Evolutionary conservation across 2,888 invertebrate species (phyloP).

Genomic region (Platerodrilus igneus): DNA sequence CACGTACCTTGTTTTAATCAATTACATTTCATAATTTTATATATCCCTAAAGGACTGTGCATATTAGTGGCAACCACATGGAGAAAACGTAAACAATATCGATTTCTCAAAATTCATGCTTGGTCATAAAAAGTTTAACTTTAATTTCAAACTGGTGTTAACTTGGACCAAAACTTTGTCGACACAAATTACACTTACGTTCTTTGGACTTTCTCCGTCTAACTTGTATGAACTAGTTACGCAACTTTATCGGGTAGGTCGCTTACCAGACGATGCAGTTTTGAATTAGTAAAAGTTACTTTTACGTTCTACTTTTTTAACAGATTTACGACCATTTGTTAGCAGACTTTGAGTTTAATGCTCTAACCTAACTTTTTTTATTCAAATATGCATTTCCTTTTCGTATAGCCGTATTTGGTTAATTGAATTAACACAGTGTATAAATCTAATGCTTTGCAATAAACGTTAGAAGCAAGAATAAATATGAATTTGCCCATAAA

Average conservation of each 20-base stretch:
- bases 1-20: conserved; percentile 15
- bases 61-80: conserved; percentile 13
- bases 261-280: conserved; percentile 38
- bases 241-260: conserved; percentile 47
- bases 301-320: conserved; percentile 22
- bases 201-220: conserved; percentile 49
- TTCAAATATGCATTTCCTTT: too few species aligned
- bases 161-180: conserved; percentile 47
- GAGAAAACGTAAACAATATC: conserved; percentile 45
- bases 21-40: conserved; percentile 21
- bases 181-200: conserved; percentile 49
- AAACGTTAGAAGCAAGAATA: too few species aligned
- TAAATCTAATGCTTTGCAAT: too few species aligned
- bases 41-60: conserved; percentile 13
- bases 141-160: conserved; percentile 47
- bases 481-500: too few species aligned
- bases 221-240: conserved; percentile 46
- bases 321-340: conserved; percentile 22
- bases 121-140: conserved; percentile 46
- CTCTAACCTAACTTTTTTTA: too few species aligned
- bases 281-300: conserved; percentile 44
- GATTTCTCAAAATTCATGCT: conserved; percentile 47
- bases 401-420: too few species aligned
- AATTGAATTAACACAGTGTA: too few species aligned
- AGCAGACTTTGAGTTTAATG: too few species aligned